These are phyloP conservation scores for Lottia scabra DNA, from an alignment of 2,888 invertebrate species.

Conservation along the genomic window DNA sequence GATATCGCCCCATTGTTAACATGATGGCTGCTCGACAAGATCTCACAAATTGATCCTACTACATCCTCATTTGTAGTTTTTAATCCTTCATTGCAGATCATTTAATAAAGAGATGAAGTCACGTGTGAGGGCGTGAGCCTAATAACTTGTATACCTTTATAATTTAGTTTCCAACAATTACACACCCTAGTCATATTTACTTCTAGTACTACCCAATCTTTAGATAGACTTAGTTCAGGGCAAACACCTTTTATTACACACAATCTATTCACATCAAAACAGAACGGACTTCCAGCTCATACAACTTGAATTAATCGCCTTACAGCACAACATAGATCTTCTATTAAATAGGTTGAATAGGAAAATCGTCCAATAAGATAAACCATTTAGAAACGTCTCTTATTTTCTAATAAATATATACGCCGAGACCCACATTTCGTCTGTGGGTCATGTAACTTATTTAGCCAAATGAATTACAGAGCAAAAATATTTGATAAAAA, in stretches of 20 bases:
- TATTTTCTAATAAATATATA: too few species aligned
- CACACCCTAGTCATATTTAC: slow-evolving; percentile 3
- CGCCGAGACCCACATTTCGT: too few species aligned
- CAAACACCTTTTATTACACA: background rate
- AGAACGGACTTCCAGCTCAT: too few species aligned
- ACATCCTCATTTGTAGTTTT: too few species aligned
- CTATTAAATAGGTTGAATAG: too few species aligned
- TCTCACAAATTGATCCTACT: background rate
- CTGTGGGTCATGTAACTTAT: too few species aligned
- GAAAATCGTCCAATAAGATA: too few species aligned
- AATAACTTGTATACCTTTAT: background rate
- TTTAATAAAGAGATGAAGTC: background rate
- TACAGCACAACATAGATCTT: too few species aligned
- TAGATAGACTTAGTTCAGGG: background rate
- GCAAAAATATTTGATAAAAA: too few species aligned
- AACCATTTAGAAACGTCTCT: too few species aligned
- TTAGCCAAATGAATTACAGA: too few species aligned
- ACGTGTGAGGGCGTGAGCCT: slow-evolving; percentile 3
- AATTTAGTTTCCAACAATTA: background rate
- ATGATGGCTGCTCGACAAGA: background rate
- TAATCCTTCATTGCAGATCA: background rate
- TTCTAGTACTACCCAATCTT: background rate
- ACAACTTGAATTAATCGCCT: too few species aligned
- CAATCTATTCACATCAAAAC: background rate
- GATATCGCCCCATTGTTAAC: slow-evolving; percentile 8